Conservation (phyloP, 2,797 vertebrate species). For the Microchirus variegatus region DNA sequence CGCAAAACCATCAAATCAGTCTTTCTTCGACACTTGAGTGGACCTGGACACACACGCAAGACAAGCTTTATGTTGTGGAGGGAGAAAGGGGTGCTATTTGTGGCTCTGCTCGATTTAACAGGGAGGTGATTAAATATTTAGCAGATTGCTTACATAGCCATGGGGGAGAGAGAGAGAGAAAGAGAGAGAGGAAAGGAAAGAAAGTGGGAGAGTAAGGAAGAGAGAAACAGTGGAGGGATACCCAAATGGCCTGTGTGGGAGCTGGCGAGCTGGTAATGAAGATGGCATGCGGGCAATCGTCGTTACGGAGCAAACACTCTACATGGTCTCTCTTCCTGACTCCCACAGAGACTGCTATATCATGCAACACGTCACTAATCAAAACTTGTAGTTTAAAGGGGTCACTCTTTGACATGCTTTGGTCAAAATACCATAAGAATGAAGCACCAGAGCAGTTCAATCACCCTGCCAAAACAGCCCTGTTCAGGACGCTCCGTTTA, state of each 20-base stretch:
- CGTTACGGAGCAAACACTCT: conserved; percentile 65
- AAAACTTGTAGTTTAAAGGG: conserved; percentile 62
- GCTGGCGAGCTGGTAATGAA: conserved; percentile 72
- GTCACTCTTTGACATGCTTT: too few species aligned
- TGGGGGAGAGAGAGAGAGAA: conserved; percentile 29
- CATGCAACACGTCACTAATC: conserved; percentile 60
- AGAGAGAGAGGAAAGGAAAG: conserved; percentile 26
- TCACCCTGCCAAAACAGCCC: too few species aligned
- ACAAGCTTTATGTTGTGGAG: conserved; percentile 44
- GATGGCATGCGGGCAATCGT: conserved; percentile 70
- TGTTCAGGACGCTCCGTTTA: too few species aligned
- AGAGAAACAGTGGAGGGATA: conserved; percentile 23
- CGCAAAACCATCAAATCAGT: conserved; percentile 41
- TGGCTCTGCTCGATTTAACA: conserved; percentile 73
- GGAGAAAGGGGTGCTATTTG: conserved; percentile 64
- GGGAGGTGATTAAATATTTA: conserved; percentile 81
- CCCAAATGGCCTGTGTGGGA: conserved; percentile 71
- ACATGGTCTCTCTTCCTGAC: conserved; percentile 53
- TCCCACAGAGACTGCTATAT: conserved; percentile 33
- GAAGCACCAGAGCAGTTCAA: too few species aligned
- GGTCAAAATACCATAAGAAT: too few species aligned
- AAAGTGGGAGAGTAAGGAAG: conserved; percentile 12
- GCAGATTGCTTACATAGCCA: conserved; percentile 76
- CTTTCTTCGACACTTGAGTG: conserved; percentile 27
- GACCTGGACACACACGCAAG: conserved; percentile 36